These are phyloP conservation scores for Coryphaenoides rupestris DNA, from an alignment of 2,113 vertebrate genomes.

Conservation along the genomic window DNA sequence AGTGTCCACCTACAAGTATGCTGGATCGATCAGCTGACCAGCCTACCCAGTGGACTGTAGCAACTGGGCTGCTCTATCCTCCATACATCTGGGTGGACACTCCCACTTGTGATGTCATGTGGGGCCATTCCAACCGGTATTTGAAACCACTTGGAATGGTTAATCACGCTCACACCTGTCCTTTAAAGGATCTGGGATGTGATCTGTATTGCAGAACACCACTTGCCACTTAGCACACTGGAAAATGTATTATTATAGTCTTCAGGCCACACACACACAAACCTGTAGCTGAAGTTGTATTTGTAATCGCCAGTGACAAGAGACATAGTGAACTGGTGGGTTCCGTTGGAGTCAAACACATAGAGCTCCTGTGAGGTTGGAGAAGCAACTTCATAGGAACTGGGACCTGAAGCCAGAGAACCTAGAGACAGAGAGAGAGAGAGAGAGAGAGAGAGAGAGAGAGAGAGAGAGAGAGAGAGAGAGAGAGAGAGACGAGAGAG, in stretches of 20 bases:
- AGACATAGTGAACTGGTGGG: conserved; percentile 93
- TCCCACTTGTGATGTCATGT: too few relatives aligned
- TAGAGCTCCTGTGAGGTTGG: conserved; percentile 93
- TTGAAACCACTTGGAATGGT: too few relatives aligned
- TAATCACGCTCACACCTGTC: too few relatives aligned
- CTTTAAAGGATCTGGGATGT: too few relatives aligned
- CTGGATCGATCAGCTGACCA: too few relatives aligned
- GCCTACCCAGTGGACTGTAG: too few relatives aligned
- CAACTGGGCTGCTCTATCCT: too few relatives aligned
- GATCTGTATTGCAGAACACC: too few relatives aligned
- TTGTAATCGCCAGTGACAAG: conserved; percentile 93
- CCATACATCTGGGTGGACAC: too few relatives aligned
- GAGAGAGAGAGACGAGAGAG: not conserved
- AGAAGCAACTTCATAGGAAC: conserved; percentile 90
- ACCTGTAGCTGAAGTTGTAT: conserved; percentile 95
- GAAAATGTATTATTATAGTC: not conserved
- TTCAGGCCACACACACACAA: conserved; percentile 14
- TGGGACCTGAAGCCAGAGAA: conserved; percentile 71
- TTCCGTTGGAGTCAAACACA: conserved; percentile 93
- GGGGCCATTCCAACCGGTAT: too few relatives aligned
- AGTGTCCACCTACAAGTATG: too few relatives aligned
- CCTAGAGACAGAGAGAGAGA: conserved; percentile 31
- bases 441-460: not conserved
- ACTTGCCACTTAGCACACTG: too few relatives aligned
- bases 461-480: not conserved